These are phyloP conservation scores for Agrenia bidenticulata DNA, from an alignment of 2,888 invertebrate genomes.

Conservation along the genomic window DNA sequence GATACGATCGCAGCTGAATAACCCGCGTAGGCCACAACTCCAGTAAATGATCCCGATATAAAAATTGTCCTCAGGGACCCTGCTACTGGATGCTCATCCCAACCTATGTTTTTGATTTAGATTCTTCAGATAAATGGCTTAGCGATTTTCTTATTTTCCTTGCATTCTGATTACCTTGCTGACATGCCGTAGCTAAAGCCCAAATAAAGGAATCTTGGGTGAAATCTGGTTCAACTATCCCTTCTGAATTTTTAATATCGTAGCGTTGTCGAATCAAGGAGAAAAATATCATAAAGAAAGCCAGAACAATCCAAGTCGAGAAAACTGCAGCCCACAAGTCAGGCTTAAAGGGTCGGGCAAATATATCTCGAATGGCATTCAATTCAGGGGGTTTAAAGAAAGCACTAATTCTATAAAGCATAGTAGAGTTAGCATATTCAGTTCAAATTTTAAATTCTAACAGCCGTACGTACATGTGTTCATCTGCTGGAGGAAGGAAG, in stretches of 20 bases:
- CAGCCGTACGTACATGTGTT: slow-evolving; percentile 44
- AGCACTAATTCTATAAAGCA: slow-evolving; percentile 35
- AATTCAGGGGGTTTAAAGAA: slow-evolving; percentile 40
- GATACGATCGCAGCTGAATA: slow-evolving; percentile 51
- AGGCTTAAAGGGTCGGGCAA: slow-evolving; percentile 45
- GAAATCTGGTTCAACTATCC: slow-evolving; percentile 43
- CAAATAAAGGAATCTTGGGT: slow-evolving; percentile 47
- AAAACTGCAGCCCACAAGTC: slow-evolving; percentile 49
- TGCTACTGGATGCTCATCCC: slow-evolving; percentile 50
- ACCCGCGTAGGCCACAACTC: slow-evolving; percentile 49
- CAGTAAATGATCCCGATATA: slow-evolving; percentile 47
- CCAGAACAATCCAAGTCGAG: slow-evolving; percentile 45
- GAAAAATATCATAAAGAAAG: slow-evolving; percentile 45
- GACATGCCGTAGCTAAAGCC: slow-evolving; percentile 49
- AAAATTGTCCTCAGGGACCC: slow-evolving; percentile 45
- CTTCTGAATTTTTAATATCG: slow-evolving; percentile 20
- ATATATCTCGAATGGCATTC: slow-evolving; percentile 49
- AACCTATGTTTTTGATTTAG: slow-evolving; percentile 30
- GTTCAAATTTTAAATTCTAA: neutral
- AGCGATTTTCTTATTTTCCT: neutral
- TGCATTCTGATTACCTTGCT: slow-evolving; percentile 38
- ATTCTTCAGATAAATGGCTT: too few relatives aligned
- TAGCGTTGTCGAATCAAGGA: slow-evolving; percentile 37
- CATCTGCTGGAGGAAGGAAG: slow-evolving; percentile 44
- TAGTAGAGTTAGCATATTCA: neutral